These are phyloP conservation scores for Molanna angustata DNA, from an alignment of 2,888 invertebrate genomes.

Conservation along the genomic window DNA sequence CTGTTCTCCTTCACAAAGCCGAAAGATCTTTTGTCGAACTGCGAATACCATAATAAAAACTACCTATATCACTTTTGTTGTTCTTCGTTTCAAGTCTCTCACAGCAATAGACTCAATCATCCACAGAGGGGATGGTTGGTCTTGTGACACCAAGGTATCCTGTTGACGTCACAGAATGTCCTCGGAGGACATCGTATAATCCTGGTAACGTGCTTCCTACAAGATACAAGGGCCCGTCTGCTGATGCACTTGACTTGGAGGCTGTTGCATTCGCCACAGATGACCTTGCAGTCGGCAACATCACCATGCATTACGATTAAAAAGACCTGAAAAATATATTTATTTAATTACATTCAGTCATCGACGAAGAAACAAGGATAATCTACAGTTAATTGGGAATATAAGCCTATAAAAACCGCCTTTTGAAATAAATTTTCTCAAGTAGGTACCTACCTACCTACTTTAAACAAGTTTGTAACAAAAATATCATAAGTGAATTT, in stretches of 20 bases:
- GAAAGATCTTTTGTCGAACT: no score
- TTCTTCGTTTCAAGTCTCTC: no score
- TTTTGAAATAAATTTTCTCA: no score
- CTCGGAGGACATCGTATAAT: constrained; percentile 19
- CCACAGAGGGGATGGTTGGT: constrained; percentile 19
- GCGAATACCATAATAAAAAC: no score
- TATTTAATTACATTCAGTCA: background rate
- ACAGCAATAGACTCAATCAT: no score
- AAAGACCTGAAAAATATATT: background rate
- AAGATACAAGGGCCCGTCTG: constrained; percentile 17
- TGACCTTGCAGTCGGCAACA: constrained; percentile 5
- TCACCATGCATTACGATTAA: background rate
- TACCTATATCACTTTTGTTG: no score
- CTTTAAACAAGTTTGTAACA: no score
- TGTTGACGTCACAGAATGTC: constrained; percentile 26
- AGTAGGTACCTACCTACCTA: no score
- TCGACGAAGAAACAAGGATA: background rate
- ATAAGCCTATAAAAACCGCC: no score
- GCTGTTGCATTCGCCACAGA: constrained; percentile 23
- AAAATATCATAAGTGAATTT: no score
- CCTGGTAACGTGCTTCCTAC: background rate
- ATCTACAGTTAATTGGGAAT: background rate
- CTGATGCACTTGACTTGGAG: constrained; percentile 21
- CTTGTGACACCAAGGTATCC: constrained; percentile 24
- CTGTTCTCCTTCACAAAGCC: no score